Percentiles rank a stretch among this genome's conserved stretches.
Evolutionary conservation across 2,113 vertebrate species (phyloP).

Genomic region (Marmota monax): DNA sequence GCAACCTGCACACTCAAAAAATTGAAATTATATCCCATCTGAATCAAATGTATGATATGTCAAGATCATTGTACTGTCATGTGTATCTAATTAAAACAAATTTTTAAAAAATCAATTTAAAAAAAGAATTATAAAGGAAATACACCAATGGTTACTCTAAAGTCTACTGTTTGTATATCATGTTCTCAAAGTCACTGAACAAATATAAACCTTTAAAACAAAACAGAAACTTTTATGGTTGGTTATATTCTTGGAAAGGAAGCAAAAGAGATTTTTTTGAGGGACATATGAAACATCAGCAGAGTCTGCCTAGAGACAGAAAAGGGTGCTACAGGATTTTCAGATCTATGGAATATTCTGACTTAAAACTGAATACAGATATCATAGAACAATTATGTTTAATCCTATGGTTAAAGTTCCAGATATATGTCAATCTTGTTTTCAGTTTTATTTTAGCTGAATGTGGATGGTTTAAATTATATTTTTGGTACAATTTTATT

Average conservation of each 20-base stretch:
- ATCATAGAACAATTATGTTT: neutral
- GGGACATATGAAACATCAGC: neutral
- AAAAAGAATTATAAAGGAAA: neutral
- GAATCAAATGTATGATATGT: too few species aligned
- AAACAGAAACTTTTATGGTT: neutral
- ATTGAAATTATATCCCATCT: too few species aligned
- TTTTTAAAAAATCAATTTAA: too few species aligned
- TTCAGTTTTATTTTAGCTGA: neutral
- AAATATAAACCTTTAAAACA: neutral
- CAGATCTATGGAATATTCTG: neutral
- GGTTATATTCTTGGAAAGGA: neutral
- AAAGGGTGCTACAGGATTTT: neutral
- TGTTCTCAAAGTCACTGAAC: neutral
- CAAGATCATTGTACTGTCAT: too few species aligned
- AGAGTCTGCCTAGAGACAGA: neutral
- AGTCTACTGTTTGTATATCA: neutral
- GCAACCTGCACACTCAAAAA: too few species aligned
- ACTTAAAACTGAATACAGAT: neutral
- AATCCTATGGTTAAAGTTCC: neutral
- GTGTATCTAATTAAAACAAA: too few species aligned
- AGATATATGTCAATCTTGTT: neutral
- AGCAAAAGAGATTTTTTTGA: neutral
- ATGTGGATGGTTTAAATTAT: neutral
- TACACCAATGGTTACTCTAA: neutral
- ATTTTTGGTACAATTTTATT: neutral